These are phyloP conservation scores for Xestia rhomboidea DNA, from an alignment of 2,888 invertebrate genomes.

Conservation along the genomic window DNA sequence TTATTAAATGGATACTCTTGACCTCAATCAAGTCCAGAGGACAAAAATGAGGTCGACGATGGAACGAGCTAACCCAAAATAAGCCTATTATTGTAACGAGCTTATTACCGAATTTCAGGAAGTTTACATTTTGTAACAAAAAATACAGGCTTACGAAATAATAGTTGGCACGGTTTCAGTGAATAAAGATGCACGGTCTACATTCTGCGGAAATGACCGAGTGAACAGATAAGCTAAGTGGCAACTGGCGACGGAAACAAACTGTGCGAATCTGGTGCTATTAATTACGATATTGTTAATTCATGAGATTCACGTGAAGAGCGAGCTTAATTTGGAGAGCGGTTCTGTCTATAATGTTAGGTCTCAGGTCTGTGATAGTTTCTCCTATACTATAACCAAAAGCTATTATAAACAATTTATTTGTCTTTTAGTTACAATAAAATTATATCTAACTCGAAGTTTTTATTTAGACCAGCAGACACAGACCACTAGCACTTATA, in stretches of 20 bases:
- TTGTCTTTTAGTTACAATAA: neutral
- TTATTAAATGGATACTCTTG: no score
- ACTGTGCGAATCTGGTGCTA: constrained; percentile 61
- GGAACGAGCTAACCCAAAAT: no score
- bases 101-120: neutral
- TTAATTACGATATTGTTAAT: constrained; percentile 47
- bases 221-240: constrained; percentile 33
- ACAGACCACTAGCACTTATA: neutral
- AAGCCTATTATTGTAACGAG: neutral
- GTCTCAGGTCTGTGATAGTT: neutral
- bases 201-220: constrained; percentile 56
- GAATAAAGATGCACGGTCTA: constrained; percentile 25
- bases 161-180: neutral
- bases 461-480: neutral
- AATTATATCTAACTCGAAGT: neutral
- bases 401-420: neutral
- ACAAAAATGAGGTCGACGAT: no score
- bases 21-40: no score
- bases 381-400: neutral
- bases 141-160: constrained; percentile 11
- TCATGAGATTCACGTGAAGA: constrained; percentile 38
- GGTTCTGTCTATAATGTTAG: constrained; percentile 34
- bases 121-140: constrained; percentile 6
- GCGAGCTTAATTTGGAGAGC: neutral
- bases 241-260: constrained; percentile 56